These are phyloP conservation scores for Ceramica pisi DNA, from an alignment of 2,888 invertebrate species.

Conservation along the genomic window DNA sequence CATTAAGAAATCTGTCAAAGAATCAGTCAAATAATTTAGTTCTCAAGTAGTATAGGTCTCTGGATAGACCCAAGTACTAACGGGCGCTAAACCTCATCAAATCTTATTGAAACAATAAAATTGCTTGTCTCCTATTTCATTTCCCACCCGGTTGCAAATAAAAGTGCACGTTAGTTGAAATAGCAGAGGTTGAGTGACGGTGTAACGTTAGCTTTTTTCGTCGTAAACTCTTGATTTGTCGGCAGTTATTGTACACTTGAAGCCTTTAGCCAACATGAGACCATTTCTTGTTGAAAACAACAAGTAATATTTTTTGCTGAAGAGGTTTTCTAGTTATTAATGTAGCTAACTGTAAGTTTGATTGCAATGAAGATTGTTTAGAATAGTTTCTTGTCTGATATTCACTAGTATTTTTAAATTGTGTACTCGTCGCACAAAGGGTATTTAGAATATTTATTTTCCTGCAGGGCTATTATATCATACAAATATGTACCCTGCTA, in stretches of 20 bases:
- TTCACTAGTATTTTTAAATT: background rate
- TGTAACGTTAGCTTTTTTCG: conserved; percentile 41
- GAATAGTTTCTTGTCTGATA: background rate
- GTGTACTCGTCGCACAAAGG: background rate
- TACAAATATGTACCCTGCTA: background rate
- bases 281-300: conserved; percentile 21
- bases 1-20: no score
- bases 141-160: conserved; percentile 60
- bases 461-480: background rate
- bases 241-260: conserved; percentile 51
- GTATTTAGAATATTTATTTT: background rate
- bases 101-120: conserved; percentile 50
- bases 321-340: background rate
- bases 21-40: background rate
- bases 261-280: conserved; percentile 34
- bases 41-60: background rate
- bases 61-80: background rate
- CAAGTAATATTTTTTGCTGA: conserved; percentile 1
- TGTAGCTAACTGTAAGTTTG: conserved; percentile 1
- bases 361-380: background rate
- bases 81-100: conserved; percentile 6
- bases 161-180: conserved; percentile 44
- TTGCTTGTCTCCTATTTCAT: conserved; percentile 54
- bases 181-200: conserved; percentile 34
- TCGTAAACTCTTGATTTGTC: conserved; percentile 46